Percentiles rank a stretch among this genome's conserved stretches.
phyloP scores from a whole-genome alignment of 2,888 invertebrate species.

The Odontocolon sp. region DNA sequence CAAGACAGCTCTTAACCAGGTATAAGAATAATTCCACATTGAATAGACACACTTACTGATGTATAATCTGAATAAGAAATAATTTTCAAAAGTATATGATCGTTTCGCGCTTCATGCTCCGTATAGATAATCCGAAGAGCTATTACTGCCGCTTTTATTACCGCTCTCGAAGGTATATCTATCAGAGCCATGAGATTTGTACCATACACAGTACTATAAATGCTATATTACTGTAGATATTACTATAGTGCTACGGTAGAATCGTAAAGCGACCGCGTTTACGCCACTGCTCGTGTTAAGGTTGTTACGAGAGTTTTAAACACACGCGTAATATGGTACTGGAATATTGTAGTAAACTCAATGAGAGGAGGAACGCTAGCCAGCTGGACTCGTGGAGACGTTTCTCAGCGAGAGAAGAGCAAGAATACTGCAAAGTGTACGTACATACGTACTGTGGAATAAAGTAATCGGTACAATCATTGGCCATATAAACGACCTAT shows the following conservation, averaged over 20 bases:
- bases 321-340: background rate
- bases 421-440: background rate
- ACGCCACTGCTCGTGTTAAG: background rate
- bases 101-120: conserved; percentile 1
- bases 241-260: background rate
- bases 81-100: background rate
- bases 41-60: too few relatives aligned
- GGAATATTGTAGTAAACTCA: background rate
- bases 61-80: conserved; percentile 5
- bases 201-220: background rate
- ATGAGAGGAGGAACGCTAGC: too few relatives aligned
- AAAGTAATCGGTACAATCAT: too few relatives aligned
- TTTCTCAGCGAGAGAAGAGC: too few relatives aligned
- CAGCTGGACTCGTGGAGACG: too few relatives aligned
- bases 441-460: background rate
- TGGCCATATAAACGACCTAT: too few relatives aligned
- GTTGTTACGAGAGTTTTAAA: conserved; percentile 15
- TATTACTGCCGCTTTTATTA: background rate
- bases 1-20: too few relatives aligned
- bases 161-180: too few relatives aligned
- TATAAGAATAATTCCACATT: too few relatives aligned
- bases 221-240: conserved; percentile 4
- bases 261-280: conserved; percentile 13
- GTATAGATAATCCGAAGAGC: conserved; percentile 18
- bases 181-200: background rate